These are phyloP conservation scores for Scomberomorus guttatus DNA, from an alignment of 2,797 vertebrate genomes.

Conservation along the genomic window DNA sequence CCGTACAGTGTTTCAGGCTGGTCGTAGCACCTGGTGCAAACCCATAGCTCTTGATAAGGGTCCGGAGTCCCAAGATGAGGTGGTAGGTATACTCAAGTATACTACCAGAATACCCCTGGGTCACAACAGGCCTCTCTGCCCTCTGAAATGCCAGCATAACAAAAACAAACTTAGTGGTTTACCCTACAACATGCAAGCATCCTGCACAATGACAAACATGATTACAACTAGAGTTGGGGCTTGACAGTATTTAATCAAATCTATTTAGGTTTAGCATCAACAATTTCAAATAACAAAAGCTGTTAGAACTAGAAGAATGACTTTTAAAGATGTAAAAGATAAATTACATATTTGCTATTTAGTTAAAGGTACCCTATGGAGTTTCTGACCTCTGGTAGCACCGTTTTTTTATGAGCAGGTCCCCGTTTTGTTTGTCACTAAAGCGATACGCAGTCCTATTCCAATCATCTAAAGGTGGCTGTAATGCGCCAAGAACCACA, in stretches of 20 bases:
- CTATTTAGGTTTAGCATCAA: not conserved
- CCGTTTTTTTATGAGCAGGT: too few relatives aligned
- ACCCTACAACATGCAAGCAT: not conserved
- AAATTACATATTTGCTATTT: too few relatives aligned
- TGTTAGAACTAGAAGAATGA: not conserved
- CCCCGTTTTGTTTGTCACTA: too few relatives aligned
- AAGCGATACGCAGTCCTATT: too few relatives aligned
- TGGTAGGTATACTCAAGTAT: slow-evolving; percentile 79
- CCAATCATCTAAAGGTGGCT: too few relatives aligned
- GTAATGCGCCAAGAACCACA: too few relatives aligned
- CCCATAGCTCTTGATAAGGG: slow-evolving; percentile 61
- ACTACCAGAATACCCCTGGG: slow-evolving; percentile 54
- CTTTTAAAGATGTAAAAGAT: not conserved
- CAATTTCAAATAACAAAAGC: not conserved
- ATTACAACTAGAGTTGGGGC: not conserved
- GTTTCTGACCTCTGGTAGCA: not conserved
- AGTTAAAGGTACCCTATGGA: not conserved
- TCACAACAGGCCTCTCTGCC: slow-evolving; percentile 3
- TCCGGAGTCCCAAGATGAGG: slow-evolving; percentile 68
- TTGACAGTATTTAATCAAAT: not conserved
- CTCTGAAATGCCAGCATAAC: slow-evolving; percentile 10
- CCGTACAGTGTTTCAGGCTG: slow-evolving; percentile 86
- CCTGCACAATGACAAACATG: not conserved
- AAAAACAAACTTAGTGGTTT: not conserved
- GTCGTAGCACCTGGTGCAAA: slow-evolving; percentile 73